phyloP scores from a whole-genome alignment of 2,113 vertebrate genomes.

The Heptranchias perlo region DNA sequence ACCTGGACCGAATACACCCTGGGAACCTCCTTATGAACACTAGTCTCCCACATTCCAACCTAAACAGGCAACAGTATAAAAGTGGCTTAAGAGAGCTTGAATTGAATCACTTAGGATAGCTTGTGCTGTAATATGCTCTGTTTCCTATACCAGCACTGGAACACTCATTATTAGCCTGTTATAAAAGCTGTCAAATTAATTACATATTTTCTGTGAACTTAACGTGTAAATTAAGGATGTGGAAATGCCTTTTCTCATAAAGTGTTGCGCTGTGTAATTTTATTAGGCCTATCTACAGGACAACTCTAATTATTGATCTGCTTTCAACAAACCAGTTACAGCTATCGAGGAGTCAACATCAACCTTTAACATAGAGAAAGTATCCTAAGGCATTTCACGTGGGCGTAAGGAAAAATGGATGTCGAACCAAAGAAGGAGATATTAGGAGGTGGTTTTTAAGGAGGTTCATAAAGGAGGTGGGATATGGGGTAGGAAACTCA shows the following conservation, averaged over 20 bases:
- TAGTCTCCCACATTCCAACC: background rate
- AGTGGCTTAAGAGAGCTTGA: background rate
- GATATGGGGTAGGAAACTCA: background rate
- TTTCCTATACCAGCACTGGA: background rate
- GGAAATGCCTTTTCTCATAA: background rate
- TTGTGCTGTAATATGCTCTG: background rate
- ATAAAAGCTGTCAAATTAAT: slow-evolving; percentile 22
- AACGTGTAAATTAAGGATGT: slow-evolving; percentile 10
- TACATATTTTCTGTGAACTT: background rate
- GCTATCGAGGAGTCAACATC: background rate
- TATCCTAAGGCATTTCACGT: background rate
- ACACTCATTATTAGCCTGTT: background rate
- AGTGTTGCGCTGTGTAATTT: background rate
- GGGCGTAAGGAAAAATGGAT: background rate
- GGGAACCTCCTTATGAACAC: background rate
- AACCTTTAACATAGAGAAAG: background rate
- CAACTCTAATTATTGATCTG: background rate
- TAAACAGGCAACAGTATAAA: background rate
- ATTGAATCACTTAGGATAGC: background rate
- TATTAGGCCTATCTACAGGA: background rate
- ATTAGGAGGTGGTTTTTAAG: background rate
- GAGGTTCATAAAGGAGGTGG: background rate
- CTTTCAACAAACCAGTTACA: background rate
- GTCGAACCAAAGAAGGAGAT: background rate
- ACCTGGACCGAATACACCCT: background rate